Evolutionary conservation across 2,113 vertebrate species (phyloP).

Genomic region (Scopus umbretta): DNA sequence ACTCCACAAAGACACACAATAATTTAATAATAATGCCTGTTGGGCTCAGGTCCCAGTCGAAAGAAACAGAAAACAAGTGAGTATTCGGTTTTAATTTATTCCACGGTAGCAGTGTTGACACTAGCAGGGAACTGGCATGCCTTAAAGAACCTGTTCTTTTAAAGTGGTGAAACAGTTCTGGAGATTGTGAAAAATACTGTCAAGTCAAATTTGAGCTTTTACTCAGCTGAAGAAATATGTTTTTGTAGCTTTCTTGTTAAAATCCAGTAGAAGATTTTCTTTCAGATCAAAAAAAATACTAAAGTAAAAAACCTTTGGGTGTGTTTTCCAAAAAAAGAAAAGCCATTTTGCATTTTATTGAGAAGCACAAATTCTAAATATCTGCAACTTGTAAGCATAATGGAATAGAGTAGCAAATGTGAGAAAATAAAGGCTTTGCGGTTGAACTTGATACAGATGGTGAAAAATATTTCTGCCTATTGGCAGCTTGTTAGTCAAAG

Average conservation of each 20-base stretch:
- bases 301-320: not conserved
- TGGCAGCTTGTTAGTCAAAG: not conserved
- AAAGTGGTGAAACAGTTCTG: not conserved
- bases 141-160: not conserved
- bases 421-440: not conserved
- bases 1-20: not conserved
- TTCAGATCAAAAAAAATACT: not conserved
- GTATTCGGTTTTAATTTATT: not conserved
- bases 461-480: not conserved
- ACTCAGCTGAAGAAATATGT: not conserved
- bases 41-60: not conserved
- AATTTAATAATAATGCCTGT: not conserved
- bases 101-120: not conserved
- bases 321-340: not conserved
- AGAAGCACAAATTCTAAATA: not conserved
- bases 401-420: not conserved
- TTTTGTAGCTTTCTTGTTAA: not conserved
- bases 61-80: not conserved
- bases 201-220: not conserved
- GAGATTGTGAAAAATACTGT: not conserved
- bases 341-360: not conserved
- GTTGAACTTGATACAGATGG: not conserved
- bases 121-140: not conserved
- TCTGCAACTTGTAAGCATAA: not conserved
- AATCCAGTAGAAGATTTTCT: not conserved